These are phyloP conservation scores for Notiomystis cincta DNA, from an alignment of 2,113 vertebrate genomes.

Conservation along the genomic window DNA sequence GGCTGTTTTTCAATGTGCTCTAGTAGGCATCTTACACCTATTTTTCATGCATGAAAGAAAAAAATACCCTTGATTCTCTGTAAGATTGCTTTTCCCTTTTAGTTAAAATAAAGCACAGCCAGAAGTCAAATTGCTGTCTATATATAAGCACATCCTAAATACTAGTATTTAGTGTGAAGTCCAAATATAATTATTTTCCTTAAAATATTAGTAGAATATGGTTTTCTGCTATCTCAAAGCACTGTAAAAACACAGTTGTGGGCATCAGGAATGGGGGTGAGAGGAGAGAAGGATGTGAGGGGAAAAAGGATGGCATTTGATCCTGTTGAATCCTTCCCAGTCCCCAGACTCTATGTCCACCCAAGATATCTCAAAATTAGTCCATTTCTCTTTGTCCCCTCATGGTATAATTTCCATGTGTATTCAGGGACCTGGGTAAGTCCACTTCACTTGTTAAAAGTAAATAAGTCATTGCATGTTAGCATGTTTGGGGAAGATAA, in stretches of 20 bases:
- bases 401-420: background rate
- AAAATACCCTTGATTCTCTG: background rate
- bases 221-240: background rate
- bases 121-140: background rate
- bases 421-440: background rate
- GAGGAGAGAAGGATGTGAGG: background rate
- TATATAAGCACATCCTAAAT: background rate
- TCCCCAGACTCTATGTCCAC: background rate
- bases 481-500: background rate
- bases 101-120: background rate
- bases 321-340: background rate
- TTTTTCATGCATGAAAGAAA: background rate
- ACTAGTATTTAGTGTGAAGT: background rate
- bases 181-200: background rate
- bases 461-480: background rate
- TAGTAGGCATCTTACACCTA: background rate
- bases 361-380: background rate
- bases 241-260: background rate
- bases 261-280: background rate
- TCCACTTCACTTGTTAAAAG: background rate
- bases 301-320: background rate
- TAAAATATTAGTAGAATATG: background rate
- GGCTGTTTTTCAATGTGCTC: background rate
- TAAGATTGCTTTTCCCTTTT: background rate
- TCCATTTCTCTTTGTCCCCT: background rate